Evolutionary conservation across 2,113 vertebrate genomes (phyloP), one percentile per base, ranked within the genome.

Genomic region (Ceyx melanurus): DNA sequence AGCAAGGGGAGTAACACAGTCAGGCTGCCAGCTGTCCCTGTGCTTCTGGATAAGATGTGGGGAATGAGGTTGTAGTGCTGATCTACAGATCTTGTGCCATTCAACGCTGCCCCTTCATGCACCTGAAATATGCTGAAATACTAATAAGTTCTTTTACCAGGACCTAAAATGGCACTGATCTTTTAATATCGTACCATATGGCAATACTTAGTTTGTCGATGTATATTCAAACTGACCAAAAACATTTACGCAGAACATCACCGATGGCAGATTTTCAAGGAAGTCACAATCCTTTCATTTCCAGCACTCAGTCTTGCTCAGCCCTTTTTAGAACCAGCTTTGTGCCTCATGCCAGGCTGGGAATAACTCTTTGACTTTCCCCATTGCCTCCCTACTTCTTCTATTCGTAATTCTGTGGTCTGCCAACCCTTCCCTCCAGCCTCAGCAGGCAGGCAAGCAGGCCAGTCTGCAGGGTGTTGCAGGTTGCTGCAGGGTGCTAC

Each of bases 221-320:
- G 11, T n/a, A 15, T 72, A 50, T 62, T 53, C 20, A 74, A 54
- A 62, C 9, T 57, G 31, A 33, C 17, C 5, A 22, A 42, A 48
- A 79, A 22, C 26, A 58, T 64, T 85, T 62, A 23, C 25, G 16
- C 23, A 80, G 33, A 57, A 58, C 33, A 20, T n/a, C 48, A 43
- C n/a, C 45, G 6, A 62, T 1, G 29, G 9, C 45, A 89, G 28
- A 19, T 88, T 82, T 66, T 53, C 58, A 82, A 31, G 66, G 28
- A 4, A n/a, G 6, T 40, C 37, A 21, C 0, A 0, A 25, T 48
- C 14, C 10, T 17, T 70, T 46, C 2, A 51, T 70, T 85, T 79
- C 21, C 61, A 75, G 65, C 5, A 22, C 14, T 31, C 56, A 48
- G 0, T 82, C 81, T 80, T 83, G 25, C 33, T 73, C 26, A 13